Conservation (phyloP, 2,113 vertebrate genomes). For the Psittacus erithacus region DNA sequence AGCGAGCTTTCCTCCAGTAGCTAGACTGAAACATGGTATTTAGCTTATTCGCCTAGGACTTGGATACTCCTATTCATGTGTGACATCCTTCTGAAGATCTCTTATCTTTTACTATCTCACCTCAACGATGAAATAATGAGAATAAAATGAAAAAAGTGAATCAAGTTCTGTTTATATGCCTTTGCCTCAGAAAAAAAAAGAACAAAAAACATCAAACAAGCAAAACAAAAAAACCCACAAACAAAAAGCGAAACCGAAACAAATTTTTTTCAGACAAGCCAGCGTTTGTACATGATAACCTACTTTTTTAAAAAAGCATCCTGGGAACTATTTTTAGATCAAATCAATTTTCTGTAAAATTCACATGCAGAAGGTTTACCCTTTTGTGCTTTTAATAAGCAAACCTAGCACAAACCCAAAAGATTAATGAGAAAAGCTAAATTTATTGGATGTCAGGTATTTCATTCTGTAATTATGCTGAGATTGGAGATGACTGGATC, state of each 20-base stretch:
- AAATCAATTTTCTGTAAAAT: background rate
- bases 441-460: background rate
- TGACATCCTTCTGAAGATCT: background rate
- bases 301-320: background rate
- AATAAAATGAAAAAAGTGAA: background rate
- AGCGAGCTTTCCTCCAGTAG: background rate
- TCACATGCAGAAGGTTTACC: background rate
- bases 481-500: background rate
- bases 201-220: background rate
- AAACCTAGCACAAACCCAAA: background rate
- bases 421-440: background rate
- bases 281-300: background rate
- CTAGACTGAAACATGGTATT: background rate
- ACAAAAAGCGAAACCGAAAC: background rate
- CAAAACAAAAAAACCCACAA: background rate
- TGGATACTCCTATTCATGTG: background rate
- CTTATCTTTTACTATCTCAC: background rate
- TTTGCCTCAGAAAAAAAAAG: background rate
- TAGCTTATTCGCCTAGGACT: background rate
- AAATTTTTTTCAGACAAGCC: background rate
- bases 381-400: background rate
- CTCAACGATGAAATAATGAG: background rate
- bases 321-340: background rate
- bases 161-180: background rate
- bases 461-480: background rate